phyloP scores from a whole-genome alignment of 2,888 invertebrate genomes.

The Himalopsyche kuldschensis region DNA sequence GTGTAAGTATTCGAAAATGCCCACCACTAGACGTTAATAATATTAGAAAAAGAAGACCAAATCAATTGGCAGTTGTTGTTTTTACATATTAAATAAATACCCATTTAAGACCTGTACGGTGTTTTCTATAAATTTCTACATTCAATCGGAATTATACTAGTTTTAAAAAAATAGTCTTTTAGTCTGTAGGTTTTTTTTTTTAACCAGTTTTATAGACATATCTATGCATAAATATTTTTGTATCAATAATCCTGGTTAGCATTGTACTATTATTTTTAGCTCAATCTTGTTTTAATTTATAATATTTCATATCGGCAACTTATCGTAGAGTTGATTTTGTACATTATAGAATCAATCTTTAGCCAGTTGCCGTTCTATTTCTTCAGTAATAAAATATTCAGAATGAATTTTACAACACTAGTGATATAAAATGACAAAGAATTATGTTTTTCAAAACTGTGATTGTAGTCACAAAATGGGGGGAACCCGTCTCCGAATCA shows the following conservation, averaged over 20 bases:
- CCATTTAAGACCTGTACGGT: neutral
- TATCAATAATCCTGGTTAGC: no score
- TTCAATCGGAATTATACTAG: neutral
- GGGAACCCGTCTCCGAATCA: neutral
- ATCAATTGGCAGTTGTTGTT: neutral
- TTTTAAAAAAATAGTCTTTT: neutral
- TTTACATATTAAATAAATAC: neutral
- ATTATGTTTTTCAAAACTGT: neutral
- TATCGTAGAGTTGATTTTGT: neutral
- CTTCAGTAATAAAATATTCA: neutral
- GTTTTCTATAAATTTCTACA: neutral
- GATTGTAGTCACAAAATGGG: neutral
- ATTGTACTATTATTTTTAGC: no score
- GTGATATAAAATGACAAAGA: neutral
- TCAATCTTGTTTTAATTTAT: no score
- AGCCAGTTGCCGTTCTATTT: neutral
- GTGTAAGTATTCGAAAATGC: neutral
- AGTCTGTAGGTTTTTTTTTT: neutral
- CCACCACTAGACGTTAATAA: neutral
- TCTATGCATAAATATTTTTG: no score
- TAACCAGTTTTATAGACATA: neutral
- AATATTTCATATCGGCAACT: no score
- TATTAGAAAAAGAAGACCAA: neutral
- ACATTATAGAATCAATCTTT: neutral
- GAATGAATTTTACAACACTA: neutral